phyloP scores from a whole-genome alignment of 2,113 vertebrate genomes.

The Scartelaos histophorus region DNA sequence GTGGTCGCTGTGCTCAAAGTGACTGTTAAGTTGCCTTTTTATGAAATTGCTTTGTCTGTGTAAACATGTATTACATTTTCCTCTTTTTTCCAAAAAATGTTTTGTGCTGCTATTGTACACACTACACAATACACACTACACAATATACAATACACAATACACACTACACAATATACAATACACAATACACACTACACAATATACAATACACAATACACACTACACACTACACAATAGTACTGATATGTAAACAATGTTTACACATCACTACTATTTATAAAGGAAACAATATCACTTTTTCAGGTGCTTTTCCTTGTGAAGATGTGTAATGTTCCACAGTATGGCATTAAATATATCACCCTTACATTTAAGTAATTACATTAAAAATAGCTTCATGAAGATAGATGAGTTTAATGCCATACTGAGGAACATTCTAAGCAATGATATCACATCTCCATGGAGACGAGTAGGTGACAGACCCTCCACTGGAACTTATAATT shows the following conservation, averaged over 20 bases:
- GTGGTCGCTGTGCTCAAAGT: conserved; percentile 41
- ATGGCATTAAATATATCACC: too few relatives aligned
- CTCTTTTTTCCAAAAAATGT: conserved; percentile 8
- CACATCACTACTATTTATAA: neutral
- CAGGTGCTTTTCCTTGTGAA: neutral
- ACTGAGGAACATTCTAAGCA: neutral
- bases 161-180: too few relatives aligned
- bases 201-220: too few relatives aligned
- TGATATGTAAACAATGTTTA: neutral
- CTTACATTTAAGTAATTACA: too few relatives aligned
- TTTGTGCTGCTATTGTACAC: conserved; percentile 6
- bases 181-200: too few relatives aligned
- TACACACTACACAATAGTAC: too few relatives aligned
- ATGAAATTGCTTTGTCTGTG: conserved; percentile 12
- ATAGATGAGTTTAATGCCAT: neutral
- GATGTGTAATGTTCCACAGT: neutral
- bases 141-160: too few relatives aligned
- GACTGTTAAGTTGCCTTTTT: conserved; percentile 34
- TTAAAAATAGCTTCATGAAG: too few relatives aligned
- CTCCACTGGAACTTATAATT: too few relatives aligned
- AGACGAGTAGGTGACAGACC: too few relatives aligned
- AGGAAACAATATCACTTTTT: neutral
- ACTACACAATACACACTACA: too few relatives aligned
- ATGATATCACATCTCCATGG: too few relatives aligned
- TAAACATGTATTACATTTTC: conserved; percentile 26